These are phyloP conservation scores for Amphimallon solstitiale DNA, from an alignment of 2,888 invertebrate genomes.

Conservation along the genomic window DNA sequence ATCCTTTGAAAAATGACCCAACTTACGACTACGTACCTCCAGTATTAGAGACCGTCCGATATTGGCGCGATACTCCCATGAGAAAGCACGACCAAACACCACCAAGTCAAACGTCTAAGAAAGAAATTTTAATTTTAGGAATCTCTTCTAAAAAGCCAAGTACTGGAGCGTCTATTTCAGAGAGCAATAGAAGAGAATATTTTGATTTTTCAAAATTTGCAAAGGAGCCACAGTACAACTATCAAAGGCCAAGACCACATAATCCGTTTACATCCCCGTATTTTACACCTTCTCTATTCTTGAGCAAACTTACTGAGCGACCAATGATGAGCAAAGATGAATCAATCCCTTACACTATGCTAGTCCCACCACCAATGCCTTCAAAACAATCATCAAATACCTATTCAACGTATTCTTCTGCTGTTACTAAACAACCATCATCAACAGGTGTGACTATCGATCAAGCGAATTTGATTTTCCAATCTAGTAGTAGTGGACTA, in stretches of 20 bases:
- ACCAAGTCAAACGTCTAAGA: conserved; percentile 63
- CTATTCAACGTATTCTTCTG: conserved; percentile 20
- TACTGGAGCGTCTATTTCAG: conserved; percentile 58
- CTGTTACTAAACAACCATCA: conserved; percentile 35
- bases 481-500: conserved; percentile 69
- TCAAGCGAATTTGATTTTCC: conserved; percentile 73
- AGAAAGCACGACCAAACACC: conserved; percentile 68
- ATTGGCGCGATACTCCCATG: conserved; percentile 77
- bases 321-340: conserved; percentile 47
- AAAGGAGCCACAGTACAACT: conserved; percentile 63
- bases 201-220: conserved; percentile 65
- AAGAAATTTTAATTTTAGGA: conserved; percentile 76
- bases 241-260: conserved; percentile 58
- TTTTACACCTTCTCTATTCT: conserved; percentile 56
- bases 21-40: conserved; percentile 88
- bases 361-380: conserved; percentile 75
- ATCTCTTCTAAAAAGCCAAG: conserved; percentile 76
- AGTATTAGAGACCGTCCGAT: conserved; percentile 79
- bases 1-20: conserved; percentile 84
- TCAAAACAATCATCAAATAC: conserved; percentile 52
- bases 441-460: conserved; percentile 66
- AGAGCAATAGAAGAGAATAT: conserved; percentile 57
- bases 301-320: conserved; percentile 55
- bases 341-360: conserved; percentile 71
- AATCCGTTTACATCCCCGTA: conserved; percentile 61